Evolutionary conservation across 2,888 invertebrate species (phyloP), one percentile per base, ranked within the genome.

Genomic region (Sarcophaga variegata): DNA sequence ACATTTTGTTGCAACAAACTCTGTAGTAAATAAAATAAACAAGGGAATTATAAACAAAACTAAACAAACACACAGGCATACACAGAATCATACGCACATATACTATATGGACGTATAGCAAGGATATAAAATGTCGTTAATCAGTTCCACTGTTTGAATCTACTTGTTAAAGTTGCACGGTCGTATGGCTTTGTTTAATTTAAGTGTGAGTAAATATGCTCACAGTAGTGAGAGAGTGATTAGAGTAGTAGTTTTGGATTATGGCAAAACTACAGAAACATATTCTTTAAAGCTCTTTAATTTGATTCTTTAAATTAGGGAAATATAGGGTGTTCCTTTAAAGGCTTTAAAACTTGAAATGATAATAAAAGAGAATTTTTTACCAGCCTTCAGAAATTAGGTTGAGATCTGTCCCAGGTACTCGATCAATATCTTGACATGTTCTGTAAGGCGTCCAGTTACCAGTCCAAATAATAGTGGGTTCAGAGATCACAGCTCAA

Each of bases 111-210:
- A 2, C 17, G 37, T 37, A 37, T 37, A 10, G 47, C 45, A 69
- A 69, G 12, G 20, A 63, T 63, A 66, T 66, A 37, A 37, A 66
- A 66, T 27, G 64, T 37, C 37, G 66, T 37, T 71, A 71, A 71
- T 71, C 71, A 71, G 71, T 71, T 59, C 71, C 25, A 59, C 71
- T 71, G 71, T 71, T 71, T 59, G 59, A 70, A 64, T 66, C 37
- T 37, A 6, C 8, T 17, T 37, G 66, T 37, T 66, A 37, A 66
- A 66, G 37, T 37, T 37, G 37, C 27, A 17, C n/a, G 25, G 27
- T 66, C 12, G 37, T 66, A 37, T 54, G 27, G 66, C 37, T 66
- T 66, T 66, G 27, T 66, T 27, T 37, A 37, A 66, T 37, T 17
- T 37, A 37, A 12, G 49, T n/a, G 49, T 49, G n/a, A 49, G 54